Conservation (phyloP, 2,113 vertebrate species). For the Strix aluco region DNA sequence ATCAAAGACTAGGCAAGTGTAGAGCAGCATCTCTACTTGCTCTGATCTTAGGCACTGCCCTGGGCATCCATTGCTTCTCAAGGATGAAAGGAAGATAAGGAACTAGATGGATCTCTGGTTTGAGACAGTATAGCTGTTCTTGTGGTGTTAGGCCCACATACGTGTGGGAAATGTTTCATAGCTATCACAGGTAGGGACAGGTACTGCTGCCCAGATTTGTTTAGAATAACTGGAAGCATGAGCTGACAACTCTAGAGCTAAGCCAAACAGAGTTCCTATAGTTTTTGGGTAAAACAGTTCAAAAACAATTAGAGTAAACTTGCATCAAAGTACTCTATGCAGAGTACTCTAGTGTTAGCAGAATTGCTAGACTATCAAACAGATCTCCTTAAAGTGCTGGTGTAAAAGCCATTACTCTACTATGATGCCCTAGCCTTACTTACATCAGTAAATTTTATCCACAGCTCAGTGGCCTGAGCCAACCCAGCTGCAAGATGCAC, state of each 20-base stretch:
- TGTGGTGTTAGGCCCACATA: background rate
- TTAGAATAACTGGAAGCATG: background rate
- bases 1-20: background rate
- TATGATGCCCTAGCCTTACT: background rate
- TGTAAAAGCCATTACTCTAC: background rate
- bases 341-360: background rate
- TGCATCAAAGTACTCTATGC: background rate
- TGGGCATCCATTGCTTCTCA: background rate
- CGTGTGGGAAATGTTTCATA: background rate
- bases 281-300: background rate
- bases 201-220: background rate
- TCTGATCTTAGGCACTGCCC: background rate
- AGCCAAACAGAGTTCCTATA: background rate
- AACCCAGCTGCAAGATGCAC: background rate
- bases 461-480: background rate
- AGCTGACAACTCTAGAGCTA: background rate
- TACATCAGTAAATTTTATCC: background rate
- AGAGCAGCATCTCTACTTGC: background rate
- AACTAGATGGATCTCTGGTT: background rate
- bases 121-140: background rate
- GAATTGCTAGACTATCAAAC: background rate
- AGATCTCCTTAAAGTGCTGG: background rate
- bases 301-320: background rate
- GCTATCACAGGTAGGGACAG: background rate
- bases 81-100: background rate